Conservation (phyloP, 2,888 invertebrate species). For the Parochlus steinenii region DNA sequence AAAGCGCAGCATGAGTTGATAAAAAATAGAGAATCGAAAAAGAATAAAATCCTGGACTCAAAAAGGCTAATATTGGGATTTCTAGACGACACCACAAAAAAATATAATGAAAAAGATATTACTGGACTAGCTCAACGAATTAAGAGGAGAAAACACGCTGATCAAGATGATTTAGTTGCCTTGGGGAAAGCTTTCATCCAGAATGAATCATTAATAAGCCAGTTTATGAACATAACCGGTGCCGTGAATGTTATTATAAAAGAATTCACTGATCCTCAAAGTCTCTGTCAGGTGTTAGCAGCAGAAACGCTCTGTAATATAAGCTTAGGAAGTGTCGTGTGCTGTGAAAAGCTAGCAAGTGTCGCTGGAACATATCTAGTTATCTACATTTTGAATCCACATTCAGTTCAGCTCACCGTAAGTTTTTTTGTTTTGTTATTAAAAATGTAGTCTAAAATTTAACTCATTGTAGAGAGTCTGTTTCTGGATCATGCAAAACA, state of each 20-base stretch:
- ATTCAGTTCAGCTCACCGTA: conserved; percentile 19
- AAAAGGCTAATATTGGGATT: too few species aligned
- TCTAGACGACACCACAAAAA: too few species aligned
- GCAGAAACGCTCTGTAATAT: conserved; percentile 27
- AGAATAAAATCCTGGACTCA: too few species aligned
- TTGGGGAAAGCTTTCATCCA: conserved; percentile 26
- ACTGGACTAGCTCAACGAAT: conserved; percentile 22
- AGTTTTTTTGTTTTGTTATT: not conserved
- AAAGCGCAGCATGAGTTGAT: too few species aligned
- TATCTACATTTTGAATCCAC: conserved; percentile 20
- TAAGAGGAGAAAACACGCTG: conserved; percentile 25
- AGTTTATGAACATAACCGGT: conserved; percentile 23
- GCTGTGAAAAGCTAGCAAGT: conserved; percentile 24
- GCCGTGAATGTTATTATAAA: conserved; percentile 25
- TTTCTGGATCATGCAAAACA: conserved; percentile 26
- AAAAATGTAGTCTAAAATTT: not conserved
- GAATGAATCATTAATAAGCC: conserved; percentile 21
- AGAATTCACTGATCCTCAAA: conserved; percentile 23
- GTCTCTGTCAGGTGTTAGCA: conserved; percentile 21
- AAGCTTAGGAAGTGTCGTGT: conserved; percentile 23
- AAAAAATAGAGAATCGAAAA: too few species aligned
- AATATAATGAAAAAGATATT: conserved; percentile 23
- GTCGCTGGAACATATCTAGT: conserved; percentile 25
- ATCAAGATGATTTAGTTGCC: conserved; percentile 23
- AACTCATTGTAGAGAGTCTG: conserved; percentile 17